A percentile compares a stretch with the other conserved stretches of the same genome.
These are phyloP conservation scores for Sapajus apella DNA, from an alignment of 2,113 vertebrate species.

Conservation along the genomic window DNA sequence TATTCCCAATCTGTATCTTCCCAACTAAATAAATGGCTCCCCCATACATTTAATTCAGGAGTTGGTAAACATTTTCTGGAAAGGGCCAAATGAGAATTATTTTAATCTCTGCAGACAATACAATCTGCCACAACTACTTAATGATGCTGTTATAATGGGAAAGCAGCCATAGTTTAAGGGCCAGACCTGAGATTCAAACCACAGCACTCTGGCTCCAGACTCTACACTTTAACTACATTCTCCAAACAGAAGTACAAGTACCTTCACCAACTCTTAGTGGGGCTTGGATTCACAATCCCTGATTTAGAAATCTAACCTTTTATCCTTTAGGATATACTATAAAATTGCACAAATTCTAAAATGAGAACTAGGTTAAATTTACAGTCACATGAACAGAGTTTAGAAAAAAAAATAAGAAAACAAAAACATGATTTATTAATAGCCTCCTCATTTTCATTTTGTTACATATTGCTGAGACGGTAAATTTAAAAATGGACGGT, in stretches of 20 bases:
- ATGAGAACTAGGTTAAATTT: slow-evolving; percentile 1
- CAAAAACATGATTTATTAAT: not conserved
- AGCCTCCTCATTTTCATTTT: not conserved
- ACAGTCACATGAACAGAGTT: not conserved
- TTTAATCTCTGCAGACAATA: not conserved
- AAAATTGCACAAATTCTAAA: not conserved
- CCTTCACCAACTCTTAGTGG: not conserved
- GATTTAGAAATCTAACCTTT: not conserved
- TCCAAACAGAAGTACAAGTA: not conserved
- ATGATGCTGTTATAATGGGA: not conserved
- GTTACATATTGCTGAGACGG: not conserved
- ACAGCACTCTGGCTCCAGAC: not conserved
- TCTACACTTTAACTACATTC: not conserved
- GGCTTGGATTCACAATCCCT: not conserved
- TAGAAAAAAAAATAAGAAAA: not conserved
- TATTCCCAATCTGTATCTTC: not conserved
- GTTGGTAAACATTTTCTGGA: not conserved
- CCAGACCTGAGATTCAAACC: not conserved
- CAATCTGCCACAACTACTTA: not conserved
- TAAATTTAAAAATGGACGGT: not conserved
- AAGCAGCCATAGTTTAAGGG: not conserved
- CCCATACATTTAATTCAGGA: not conserved
- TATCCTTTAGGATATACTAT: not conserved
- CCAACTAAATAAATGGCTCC: not conserved
- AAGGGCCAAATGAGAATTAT: not conserved